Conservation (phyloP, 2,888 invertebrate genomes). For the Epirrhoe tristata region DNA sequence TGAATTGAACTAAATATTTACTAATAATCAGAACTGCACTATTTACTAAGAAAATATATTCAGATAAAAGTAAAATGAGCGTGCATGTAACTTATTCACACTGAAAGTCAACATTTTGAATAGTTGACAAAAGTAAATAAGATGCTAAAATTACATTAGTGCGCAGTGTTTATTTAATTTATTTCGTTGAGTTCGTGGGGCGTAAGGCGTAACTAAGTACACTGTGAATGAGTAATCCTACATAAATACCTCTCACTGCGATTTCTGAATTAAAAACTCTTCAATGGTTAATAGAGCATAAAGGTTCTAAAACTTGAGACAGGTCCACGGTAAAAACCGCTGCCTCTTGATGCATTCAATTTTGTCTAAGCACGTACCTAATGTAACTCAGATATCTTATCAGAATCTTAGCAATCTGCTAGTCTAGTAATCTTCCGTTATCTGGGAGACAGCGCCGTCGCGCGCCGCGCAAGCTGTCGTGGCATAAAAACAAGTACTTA, state of each 20-base stretch:
- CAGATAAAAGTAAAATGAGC: too few relatives aligned
- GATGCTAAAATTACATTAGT: not conserved
- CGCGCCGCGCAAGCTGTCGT: constrained; percentile 70
- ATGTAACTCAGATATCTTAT: constrained; percentile 65
- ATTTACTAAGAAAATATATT: too few relatives aligned
- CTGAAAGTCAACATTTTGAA: not conserved
- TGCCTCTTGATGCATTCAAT: not conserved
- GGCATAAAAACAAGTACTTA: constrained; percentile 57
- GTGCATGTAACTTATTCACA: not conserved
- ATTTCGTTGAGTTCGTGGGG: constrained; percentile 32
- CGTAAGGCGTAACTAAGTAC: constrained; percentile 45
- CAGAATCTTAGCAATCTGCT: constrained; percentile 75
- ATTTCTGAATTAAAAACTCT: constrained; percentile 57
- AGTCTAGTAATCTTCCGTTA: constrained; percentile 76
- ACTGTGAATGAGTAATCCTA: constrained; percentile 48
- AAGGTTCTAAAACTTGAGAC: constrained; percentile 1
- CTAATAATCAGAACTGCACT: too few relatives aligned
- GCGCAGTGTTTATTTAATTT: constrained; percentile 31
- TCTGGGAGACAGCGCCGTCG: constrained; percentile 60
- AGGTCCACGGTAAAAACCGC: not conserved
- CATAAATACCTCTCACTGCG: constrained; percentile 64
- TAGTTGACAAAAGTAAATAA: not conserved
- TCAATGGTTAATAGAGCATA: constrained; percentile 68
- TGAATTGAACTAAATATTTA: too few relatives aligned
- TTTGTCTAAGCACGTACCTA: constrained; percentile 25